Conservation (phyloP, 1,140 invertebrate species). For the Caerostris darwini region DNA sequence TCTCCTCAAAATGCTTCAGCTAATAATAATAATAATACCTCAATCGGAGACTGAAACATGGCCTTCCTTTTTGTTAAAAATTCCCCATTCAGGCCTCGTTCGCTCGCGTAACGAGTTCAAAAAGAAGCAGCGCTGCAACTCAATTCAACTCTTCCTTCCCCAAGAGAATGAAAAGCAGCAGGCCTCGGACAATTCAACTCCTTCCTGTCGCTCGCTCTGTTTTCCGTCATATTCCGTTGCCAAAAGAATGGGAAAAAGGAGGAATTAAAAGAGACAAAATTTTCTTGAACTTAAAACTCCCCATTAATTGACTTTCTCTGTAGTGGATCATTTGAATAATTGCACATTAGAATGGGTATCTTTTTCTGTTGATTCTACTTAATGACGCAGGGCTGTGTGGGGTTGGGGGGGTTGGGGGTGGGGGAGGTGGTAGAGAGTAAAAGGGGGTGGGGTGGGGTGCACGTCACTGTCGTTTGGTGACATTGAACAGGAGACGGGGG, state of each 20-base stretch:
- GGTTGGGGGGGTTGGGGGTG: background rate
- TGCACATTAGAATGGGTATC: slow-evolving; percentile 62
- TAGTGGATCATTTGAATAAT: slow-evolving; percentile 75
- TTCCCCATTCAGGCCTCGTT: slow-evolving; percentile 59
- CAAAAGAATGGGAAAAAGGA: slow-evolving; percentile 45
- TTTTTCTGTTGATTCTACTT: slow-evolving; percentile 75
- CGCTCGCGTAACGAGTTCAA: slow-evolving; percentile 65
- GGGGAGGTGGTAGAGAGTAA: background rate
- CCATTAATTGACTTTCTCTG: slow-evolving; percentile 75
- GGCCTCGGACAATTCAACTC: slow-evolving; percentile 73
- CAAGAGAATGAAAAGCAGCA: slow-evolving; percentile 46
- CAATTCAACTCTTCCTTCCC: slow-evolving; percentile 68
- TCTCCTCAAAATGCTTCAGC: slow-evolving; percentile 34
- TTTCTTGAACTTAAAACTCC: slow-evolving; percentile 64
- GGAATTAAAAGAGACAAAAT: slow-evolving; percentile 23
- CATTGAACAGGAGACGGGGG: slow-evolving; percentile 67
- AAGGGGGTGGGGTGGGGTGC: background rate
- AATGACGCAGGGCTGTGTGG: slow-evolving; percentile 42
- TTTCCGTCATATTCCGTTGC: slow-evolving; percentile 74
- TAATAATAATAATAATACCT: slow-evolving; percentile 77
- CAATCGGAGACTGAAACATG: slow-evolving; percentile 68
- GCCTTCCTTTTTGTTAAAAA: slow-evolving; percentile 63
- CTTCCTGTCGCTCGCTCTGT: slow-evolving; percentile 58
- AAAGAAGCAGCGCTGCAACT: slow-evolving; percentile 72
- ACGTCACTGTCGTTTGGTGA: slow-evolving; percentile 73